Percentiles rank a stretch among this genome's conserved stretches.
These are phyloP conservation scores for Mesoligia furuncula DNA, from an alignment of 2,888 invertebrate species.

Conservation along the genomic window DNA sequence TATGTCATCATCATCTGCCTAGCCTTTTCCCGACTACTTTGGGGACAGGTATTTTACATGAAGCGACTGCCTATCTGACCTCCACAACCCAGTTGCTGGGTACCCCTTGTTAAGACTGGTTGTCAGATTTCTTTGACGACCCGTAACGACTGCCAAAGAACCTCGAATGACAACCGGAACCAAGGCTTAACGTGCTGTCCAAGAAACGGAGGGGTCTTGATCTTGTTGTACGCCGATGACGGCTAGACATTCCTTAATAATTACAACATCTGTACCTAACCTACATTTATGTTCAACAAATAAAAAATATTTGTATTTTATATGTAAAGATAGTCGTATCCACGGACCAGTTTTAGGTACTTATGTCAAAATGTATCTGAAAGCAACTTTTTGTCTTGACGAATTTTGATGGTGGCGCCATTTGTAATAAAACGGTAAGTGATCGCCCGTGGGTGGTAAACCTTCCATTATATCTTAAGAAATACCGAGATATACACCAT, in stretches of 20 bases:
- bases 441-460: not conserved
- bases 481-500: not conserved
- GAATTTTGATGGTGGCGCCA: conserved; percentile 1
- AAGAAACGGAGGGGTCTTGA: not conserved
- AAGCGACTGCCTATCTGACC: no score
- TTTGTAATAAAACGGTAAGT: conserved; percentile 14
- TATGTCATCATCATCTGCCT: not conserved
- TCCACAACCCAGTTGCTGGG: no score
- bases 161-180: not conserved
- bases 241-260: no score
- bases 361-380: not conserved
- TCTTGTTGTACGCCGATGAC: no score
- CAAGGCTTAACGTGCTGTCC: not conserved
- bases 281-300: no score
- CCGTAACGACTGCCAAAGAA: not conserved
- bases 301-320: not conserved
- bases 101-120: no score
- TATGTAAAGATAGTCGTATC: not conserved
- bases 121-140: no score
- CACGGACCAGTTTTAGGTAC: not conserved
- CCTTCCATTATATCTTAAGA: conserved; percentile 2
- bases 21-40: no score
- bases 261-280: no score
- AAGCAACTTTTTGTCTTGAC: not conserved
- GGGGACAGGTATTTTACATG: no score